Conservation (phyloP, 2,113 vertebrate genomes). For the Nibea albiflora region DNA sequence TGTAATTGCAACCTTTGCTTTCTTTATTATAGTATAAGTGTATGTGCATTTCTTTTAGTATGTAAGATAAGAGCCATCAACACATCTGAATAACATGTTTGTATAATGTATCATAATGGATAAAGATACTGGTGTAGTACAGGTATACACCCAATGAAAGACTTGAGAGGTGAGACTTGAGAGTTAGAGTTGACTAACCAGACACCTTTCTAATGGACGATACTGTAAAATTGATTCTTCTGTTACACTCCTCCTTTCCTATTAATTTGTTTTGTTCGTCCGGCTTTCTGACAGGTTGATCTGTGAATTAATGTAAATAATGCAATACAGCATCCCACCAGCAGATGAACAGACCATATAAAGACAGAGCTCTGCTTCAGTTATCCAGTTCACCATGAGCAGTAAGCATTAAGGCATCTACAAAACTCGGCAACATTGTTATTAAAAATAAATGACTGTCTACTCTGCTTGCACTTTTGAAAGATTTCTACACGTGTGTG, state of each 20-base stretch:
- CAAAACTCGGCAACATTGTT: constrained; percentile 3
- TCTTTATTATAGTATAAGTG: neutral
- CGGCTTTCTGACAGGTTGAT: neutral
- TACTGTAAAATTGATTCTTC: neutral
- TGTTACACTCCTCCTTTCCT: neutral
- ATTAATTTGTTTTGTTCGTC: neutral
- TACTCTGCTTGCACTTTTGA: constrained; percentile 17
- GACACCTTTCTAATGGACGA: neutral
- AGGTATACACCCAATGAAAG: too few relatives aligned
- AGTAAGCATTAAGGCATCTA: neutral
- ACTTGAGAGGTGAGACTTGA: neutral
- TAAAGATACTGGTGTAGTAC: too few relatives aligned
- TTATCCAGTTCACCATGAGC: neutral
- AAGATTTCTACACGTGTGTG: constrained; percentile 19
- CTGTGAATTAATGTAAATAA: neutral
- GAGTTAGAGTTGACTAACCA: neutral
- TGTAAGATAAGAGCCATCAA: neutral
- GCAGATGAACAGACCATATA: neutral
- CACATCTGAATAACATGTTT: too few relatives aligned
- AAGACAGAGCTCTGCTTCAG: neutral
- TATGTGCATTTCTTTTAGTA: neutral
- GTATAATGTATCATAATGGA: too few relatives aligned
- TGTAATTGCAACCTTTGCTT: neutral
- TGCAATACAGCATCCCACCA: neutral
- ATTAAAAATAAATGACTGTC: constrained; percentile 28